These are phyloP conservation scores for Cyprinodon diabolis DNA, from an alignment of 2,797 vertebrate species.

Conservation along the genomic window DNA sequence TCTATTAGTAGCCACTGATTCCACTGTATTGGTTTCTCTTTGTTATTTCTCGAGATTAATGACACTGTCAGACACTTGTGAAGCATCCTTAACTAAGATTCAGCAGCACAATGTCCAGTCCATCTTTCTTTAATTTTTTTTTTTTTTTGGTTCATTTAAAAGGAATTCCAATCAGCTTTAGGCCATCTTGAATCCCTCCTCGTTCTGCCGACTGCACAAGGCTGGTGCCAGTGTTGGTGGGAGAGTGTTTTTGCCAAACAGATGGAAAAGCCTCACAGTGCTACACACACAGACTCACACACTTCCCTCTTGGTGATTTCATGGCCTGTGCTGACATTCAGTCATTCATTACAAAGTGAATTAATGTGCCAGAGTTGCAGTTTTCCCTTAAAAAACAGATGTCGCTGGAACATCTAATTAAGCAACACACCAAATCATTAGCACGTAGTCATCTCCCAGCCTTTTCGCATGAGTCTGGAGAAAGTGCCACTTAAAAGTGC, in stretches of 20 bases:
- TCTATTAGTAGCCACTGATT: slow-evolving; percentile 56
- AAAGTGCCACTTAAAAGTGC: slow-evolving; percentile 24
- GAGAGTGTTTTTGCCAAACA: slow-evolving; percentile 76
- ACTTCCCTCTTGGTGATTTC: slow-evolving; percentile 73
- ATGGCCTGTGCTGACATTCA: slow-evolving; percentile 74
- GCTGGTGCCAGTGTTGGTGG: slow-evolving; percentile 64
- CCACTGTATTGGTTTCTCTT: slow-evolving; percentile 72
- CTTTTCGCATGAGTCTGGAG: slow-evolving; percentile 38
- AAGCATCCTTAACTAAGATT: slow-evolving; percentile 80
- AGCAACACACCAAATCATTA: slow-evolving; percentile 69
- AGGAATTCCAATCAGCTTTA: slow-evolving; percentile 77
- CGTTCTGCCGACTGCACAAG: slow-evolving; percentile 65
- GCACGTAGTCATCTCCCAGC: slow-evolving; percentile 59
- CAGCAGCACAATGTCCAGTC: slow-evolving; percentile 78
- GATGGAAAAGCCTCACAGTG: slow-evolving; percentile 80
- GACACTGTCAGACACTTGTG: slow-evolving; percentile 74
- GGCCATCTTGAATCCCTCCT: slow-evolving; percentile 79
- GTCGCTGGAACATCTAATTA: slow-evolving; percentile 76
- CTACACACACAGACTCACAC: slow-evolving; percentile 67
- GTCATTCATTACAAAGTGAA: slow-evolving; percentile 79
- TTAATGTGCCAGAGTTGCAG: slow-evolving; percentile 79
- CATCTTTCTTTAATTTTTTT: slow-evolving; percentile 76
- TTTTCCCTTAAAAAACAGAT: slow-evolving; percentile 80
- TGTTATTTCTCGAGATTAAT: slow-evolving; percentile 78
- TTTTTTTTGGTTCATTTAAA: slow-evolving; percentile 62